These are phyloP conservation scores for Stenurella melanura DNA, from an alignment of 2,888 invertebrate species.

Conservation along the genomic window DNA sequence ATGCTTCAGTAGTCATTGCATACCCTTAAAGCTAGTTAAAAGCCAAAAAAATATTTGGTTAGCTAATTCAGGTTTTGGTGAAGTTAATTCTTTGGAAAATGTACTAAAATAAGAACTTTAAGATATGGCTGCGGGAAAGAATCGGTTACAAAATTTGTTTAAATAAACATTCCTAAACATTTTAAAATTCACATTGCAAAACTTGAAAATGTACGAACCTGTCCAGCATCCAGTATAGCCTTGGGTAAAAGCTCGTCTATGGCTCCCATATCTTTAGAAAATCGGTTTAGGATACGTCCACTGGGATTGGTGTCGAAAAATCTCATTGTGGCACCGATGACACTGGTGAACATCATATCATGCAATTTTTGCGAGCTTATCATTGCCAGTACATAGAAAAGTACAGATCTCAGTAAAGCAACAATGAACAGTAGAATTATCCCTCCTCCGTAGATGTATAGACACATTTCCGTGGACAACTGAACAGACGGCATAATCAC, in stretches of 20 bases:
- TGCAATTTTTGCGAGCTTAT: slow-evolving; percentile 82
- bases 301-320: slow-evolving; percentile 92
- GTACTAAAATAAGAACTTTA: too few relatives aligned
- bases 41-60: too few relatives aligned
- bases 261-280: slow-evolving; percentile 89
- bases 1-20: too few relatives aligned
- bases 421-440: slow-evolving; percentile 72
- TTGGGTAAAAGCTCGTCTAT: slow-evolving; percentile 85
- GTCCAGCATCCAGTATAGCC: slow-evolving; percentile 78
- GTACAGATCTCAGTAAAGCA: slow-evolving; percentile 78
- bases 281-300: slow-evolving; percentile 86
- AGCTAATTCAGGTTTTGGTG: too few relatives aligned
- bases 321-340: slow-evolving; percentile 76
- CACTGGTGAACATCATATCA: slow-evolving; percentile 80
- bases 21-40: too few relatives aligned
- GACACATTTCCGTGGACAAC: slow-evolving; percentile 73
- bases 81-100: too few relatives aligned
- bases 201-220: slow-evolving; percentile 69
- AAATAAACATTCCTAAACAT: too few relatives aligned
- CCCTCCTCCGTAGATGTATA: slow-evolving; percentile 77
- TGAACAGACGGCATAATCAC: slow-evolving; percentile 36
- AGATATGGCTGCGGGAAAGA: too few relatives aligned
- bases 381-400: slow-evolving; percentile 80
- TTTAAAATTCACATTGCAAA: background rate
- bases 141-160: too few relatives aligned